Conservation (phyloP, 2,113 vertebrate species). For the Pelobates fuscus region DNA sequence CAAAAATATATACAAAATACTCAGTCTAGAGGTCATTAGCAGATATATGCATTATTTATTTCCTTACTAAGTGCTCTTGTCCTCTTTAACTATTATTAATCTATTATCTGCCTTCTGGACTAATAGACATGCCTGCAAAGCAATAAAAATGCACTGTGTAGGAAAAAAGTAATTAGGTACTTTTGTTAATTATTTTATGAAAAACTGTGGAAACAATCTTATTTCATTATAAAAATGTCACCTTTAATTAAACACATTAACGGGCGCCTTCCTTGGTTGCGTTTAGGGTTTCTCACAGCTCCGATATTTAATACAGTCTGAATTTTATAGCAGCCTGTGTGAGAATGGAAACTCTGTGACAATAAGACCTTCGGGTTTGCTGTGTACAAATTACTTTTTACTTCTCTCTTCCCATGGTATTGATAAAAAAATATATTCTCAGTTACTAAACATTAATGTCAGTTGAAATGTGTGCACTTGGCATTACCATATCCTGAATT, state of each 20-base stretch:
- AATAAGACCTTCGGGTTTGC: background rate
- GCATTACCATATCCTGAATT: background rate
- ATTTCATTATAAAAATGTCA: conserved; percentile 29
- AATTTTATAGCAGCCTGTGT: background rate
- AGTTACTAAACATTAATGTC: background rate
- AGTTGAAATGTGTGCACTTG: background rate
- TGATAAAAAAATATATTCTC: background rate
- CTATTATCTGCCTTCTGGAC: conserved; percentile 24
- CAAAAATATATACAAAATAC: too few species aligned
- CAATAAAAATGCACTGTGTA: conserved; percentile 8
- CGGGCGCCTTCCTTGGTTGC: conserved; percentile 3
- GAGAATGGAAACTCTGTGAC: background rate
- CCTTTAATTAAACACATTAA: conserved; percentile 27
- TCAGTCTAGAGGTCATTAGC: conserved; percentile 22
- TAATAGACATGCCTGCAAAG: conserved; percentile 21
- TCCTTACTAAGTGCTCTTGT: background rate
- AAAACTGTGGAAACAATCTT: conserved; percentile 19
- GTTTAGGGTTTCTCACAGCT: background rate
- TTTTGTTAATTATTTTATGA: conserved; percentile 33
- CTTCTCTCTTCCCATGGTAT: conserved; percentile 9
- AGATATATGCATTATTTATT: conserved; percentile 15
- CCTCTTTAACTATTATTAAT: conserved; percentile 9
- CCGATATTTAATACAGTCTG: conserved; percentile 2
- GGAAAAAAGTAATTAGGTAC: conserved; percentile 19
- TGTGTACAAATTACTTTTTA: background rate